These are phyloP conservation scores for Sinocyclocheilus grahami DNA, from an alignment of 2,113 vertebrate species.

Conservation along the genomic window DNA sequence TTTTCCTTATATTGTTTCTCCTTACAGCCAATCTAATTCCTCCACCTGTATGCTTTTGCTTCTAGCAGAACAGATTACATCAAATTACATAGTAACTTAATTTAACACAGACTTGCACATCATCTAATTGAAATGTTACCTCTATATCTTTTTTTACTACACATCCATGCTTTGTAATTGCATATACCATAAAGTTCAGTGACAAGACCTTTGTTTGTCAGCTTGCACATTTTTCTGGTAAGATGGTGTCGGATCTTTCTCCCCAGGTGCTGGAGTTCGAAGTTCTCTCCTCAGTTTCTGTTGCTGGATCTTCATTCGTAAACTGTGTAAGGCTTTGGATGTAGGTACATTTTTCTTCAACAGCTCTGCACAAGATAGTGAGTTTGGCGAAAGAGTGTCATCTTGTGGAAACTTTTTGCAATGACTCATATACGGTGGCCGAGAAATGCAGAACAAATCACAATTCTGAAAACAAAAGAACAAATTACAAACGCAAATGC, in stretches of 20 bases:
- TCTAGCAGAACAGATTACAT: conserved; percentile 29
- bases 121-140: neutral
- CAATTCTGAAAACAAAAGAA: too few species aligned
- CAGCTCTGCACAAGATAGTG: neutral
- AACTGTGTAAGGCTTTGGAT: conserved; percentile 17
- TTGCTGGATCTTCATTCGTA: conserved; percentile 39
- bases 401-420: conserved; percentile 20
- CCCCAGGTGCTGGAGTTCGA: neutral
- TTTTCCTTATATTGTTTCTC: neutral
- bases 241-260: conserved; percentile 7
- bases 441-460: too few species aligned
- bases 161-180: conserved; percentile 3
- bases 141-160: neutral
- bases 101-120: neutral
- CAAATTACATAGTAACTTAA: conserved; percentile 11
- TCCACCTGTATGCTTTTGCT: conserved; percentile 12
- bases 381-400: neutral
- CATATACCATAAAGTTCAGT: neutral
- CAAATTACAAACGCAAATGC: too few species aligned
- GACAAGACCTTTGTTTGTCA: conserved; percentile 47
- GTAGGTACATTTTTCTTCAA: conserved; percentile 39
- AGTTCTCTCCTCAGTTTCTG: conserved; percentile 27
- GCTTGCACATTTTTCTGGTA: conserved; percentile 49
- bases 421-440: neutral
- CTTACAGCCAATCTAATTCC: conserved; percentile 6